Conservation (phyloP, 2,888 invertebrate genomes). For the Idaea biselata region DNA sequence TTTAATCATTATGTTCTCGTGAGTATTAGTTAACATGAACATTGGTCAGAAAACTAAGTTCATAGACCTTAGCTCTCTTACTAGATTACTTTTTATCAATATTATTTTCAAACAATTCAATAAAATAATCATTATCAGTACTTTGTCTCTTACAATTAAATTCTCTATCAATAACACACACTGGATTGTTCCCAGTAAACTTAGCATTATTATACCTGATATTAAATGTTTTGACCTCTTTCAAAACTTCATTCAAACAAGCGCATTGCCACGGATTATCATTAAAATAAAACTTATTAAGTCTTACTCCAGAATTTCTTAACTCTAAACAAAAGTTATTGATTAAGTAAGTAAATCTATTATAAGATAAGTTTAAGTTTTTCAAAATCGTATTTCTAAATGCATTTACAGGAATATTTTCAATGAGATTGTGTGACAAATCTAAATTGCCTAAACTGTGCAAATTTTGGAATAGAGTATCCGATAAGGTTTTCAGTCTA, state of each 20-base stretch:
- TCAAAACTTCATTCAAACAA: constrained; percentile 54
- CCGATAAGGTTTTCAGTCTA: constrained; percentile 47
- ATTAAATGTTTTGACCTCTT: constrained; percentile 51
- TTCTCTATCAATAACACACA: constrained; percentile 54
- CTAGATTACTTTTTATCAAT: not conserved
- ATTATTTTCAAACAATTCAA: constrained; percentile 42
- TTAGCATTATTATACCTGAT: constrained; percentile 51
- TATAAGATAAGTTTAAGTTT: constrained; percentile 56
- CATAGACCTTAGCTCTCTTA: not conserved
- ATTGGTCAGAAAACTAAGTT: not conserved
- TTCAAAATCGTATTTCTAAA: constrained; percentile 54
- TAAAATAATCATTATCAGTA: constrained; percentile 44
- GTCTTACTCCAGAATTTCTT: constrained; percentile 49
- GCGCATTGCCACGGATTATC: constrained; percentile 72
- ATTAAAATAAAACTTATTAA: constrained; percentile 59
- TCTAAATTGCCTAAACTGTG: constrained; percentile 48
- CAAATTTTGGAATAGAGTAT: constrained; percentile 50
- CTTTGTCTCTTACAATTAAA: constrained; percentile 54
- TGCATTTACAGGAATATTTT: constrained; percentile 50
- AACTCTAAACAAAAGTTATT: constrained; percentile 64
- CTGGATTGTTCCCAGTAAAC: constrained; percentile 52
- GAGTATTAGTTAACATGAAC: too few species aligned
- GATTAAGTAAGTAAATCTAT: constrained; percentile 57
- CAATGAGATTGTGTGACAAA: constrained; percentile 55
- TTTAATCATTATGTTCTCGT: too few species aligned